Evolutionary conservation across 35 echinoderm and acorn worm genomes (phyloP), one percentile per base, ranked within the genome.

Genomic region (Nesometra sesokonis): DNA sequence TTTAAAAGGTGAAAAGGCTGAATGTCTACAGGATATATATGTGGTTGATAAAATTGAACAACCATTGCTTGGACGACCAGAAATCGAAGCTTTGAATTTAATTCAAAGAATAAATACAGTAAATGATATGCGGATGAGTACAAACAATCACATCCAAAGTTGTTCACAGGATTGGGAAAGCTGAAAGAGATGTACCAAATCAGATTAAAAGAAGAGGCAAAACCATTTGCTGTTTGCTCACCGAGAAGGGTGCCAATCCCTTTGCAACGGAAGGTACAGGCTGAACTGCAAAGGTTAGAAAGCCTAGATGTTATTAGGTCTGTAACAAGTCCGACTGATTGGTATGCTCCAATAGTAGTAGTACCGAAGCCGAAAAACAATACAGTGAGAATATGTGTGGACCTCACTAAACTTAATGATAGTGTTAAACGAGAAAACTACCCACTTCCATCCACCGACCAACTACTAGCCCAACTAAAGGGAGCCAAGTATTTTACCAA

Each of bases 281-380:
- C 0, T 32, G 79, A 32, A 80, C 31, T 80, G 23, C 32, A 34
- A 4, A 5, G 79, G 23, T 34, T 80, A 27, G 13, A 80, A 33
- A 80, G 3, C 3, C 23, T 80, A 33, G 79, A 36, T 13, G 79
- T 80, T 0, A 80, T 80, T 17, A 31, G 35, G 23, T 30, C 79
- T 5, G 35, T 80, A 5, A 36, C 9, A 80, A 31, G 19, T 86
- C 84, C 84, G 46, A 91, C 90, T 0, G 40, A 87, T 15, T 91
- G 85, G 86, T 87, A 78, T 82, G 80, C 79, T 76, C 79, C 84
- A 34, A 91, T 91, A 35, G 89, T 91, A 3, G 89, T 91, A 27
- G 86, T 91, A 2, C 85, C 85, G 32, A 89, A 89, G 77, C 30
- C 77, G 11, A 31, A 3, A 33, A 87, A 78, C 35, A 77, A 40